A percentile compares a stretch with the other conserved stretches of the same genome.
phyloP scores from a whole-genome alignment of 53 echinoderm and acorn worm genomes.

The Glandiceps talaboti region DNA sequence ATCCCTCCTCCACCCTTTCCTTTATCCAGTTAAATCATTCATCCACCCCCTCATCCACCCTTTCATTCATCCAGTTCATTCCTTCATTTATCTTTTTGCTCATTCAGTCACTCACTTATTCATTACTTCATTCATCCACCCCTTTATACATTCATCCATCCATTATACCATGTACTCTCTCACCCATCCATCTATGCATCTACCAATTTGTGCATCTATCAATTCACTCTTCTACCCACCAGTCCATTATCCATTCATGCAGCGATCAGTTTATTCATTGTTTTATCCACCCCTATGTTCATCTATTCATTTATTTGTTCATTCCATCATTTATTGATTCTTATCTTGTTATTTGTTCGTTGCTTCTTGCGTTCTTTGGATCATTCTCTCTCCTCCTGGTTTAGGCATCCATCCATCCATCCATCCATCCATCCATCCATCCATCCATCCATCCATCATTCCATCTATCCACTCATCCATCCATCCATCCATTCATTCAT shows the following conservation, averaged over 20 bases:
- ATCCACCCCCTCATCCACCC: neutral
- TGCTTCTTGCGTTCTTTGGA: neutral
- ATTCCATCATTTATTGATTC: neutral
- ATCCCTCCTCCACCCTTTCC: no score
- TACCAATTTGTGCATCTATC: no score
- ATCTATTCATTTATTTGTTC: neutral
- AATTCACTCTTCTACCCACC: neutral
- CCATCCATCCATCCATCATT: neutral
- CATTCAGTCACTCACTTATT: neutral
- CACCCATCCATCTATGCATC: no score
- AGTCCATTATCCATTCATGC: neutral
- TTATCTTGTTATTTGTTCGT: neutral
- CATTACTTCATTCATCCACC: neutral
- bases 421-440: constrained; percentile 1
- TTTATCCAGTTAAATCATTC: no score
- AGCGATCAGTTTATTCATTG: neutral
- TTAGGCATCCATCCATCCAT: neutral
- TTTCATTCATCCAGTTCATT: neutral
- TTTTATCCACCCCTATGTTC: neutral
- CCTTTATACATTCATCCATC: neutral
- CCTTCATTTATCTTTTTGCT: neutral
- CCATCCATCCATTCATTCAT: neutral
- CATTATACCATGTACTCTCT: no score
- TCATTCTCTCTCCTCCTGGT: no score
- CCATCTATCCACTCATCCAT: neutral